Percentiles rank a stretch among this genome's conserved stretches.
phyloP scores from a whole-genome alignment of 1,140 invertebrate species.

The Heliconius eleuchia region DNA sequence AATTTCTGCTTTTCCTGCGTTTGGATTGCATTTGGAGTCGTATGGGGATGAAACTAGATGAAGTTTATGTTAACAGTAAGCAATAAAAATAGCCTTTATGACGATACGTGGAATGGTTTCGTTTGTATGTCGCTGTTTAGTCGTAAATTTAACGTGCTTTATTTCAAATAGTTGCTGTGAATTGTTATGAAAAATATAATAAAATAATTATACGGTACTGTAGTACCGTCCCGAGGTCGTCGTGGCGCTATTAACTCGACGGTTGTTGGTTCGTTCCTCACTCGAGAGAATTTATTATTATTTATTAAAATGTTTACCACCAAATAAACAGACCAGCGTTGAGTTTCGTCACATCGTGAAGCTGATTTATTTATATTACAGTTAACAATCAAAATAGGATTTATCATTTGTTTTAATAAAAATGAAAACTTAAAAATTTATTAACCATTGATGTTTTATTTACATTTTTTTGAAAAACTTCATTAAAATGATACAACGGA shows the following conservation, averaged over 20 bases:
- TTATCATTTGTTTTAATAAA: too few species aligned
- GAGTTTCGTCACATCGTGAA: too few species aligned
- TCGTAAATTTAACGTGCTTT: conserved; percentile 56
- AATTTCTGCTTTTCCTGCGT: conserved; percentile 72
- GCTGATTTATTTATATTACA: too few species aligned
- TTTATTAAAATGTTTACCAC: too few species aligned
- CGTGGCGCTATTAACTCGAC: too few species aligned
- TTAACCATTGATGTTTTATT: background rate
- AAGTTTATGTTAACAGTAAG: conserved; percentile 76
- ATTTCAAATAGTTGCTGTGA: conserved; percentile 37
- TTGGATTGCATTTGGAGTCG: conserved; percentile 76
- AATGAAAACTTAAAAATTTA: too few species aligned
- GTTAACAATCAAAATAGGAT: background rate
- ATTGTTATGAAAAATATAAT: background rate
- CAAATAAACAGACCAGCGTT: too few species aligned
- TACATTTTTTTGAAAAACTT: background rate
- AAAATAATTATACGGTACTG: too few species aligned
- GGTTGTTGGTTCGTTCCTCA: too few species aligned
- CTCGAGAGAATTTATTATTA: too few species aligned
- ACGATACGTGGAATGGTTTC: conserved; percentile 76
- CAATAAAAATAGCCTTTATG: conserved; percentile 80
- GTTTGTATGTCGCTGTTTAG: conserved; percentile 57
- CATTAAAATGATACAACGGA: background rate
- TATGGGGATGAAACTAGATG: conserved; percentile 73
- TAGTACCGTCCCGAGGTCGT: too few species aligned